phyloP scores from a whole-genome alignment of 2,797 vertebrate species.

The Cynopterus sphinx region DNA sequence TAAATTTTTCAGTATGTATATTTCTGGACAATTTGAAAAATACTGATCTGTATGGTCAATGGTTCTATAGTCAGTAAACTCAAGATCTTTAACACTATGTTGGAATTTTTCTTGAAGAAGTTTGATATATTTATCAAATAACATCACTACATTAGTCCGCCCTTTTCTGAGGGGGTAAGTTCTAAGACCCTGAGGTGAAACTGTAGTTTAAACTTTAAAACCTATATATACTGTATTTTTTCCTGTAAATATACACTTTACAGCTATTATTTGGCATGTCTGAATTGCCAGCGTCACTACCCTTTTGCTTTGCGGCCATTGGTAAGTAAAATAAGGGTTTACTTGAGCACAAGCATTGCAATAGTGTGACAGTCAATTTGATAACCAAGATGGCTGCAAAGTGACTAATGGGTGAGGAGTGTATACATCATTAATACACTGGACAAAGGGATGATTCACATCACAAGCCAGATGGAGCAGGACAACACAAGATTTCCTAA shows the following conservation, averaged over 20 bases:
- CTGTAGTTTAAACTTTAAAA: not conserved
- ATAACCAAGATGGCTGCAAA: not conserved
- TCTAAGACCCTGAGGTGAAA: not conserved
- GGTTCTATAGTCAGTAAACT: not conserved
- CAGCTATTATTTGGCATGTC: not conserved
- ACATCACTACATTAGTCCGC: not conserved
- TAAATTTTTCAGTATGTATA: not conserved
- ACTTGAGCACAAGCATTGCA: not conserved
- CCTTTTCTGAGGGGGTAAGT: not conserved
- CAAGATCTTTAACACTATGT: not conserved
- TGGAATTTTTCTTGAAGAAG: constrained; percentile 3
- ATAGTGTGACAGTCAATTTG: not conserved
- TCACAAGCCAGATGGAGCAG: not conserved
- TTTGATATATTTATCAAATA: not conserved
- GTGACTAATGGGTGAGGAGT: not conserved
- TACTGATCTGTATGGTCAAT: not conserved
- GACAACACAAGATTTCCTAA: not conserved
- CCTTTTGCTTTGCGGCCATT: not conserved
- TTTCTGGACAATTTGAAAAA: constrained; percentile 1
- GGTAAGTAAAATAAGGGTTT: not conserved
- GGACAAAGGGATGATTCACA: not conserved
- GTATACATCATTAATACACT: too few relatives aligned
- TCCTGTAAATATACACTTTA: not conserved
- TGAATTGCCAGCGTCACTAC: not conserved
- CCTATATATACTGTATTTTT: not conserved